Evolutionary conservation across 2,797 vertebrate species (phyloP).

Genomic region (Heteromormyrus szaboi): DNA sequence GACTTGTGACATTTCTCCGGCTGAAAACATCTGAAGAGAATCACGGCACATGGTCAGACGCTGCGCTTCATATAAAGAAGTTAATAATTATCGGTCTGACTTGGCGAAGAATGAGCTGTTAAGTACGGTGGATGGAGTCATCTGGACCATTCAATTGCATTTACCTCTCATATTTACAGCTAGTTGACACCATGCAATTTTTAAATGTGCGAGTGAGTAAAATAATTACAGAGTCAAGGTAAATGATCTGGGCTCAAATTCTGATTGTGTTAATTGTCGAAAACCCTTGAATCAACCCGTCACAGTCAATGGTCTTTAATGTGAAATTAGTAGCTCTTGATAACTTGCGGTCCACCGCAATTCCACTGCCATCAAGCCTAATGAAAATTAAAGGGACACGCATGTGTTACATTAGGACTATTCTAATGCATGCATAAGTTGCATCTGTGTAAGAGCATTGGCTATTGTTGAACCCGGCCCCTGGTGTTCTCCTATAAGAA

Average conservation of each 20-base stretch:
- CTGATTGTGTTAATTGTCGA: slow-evolving; percentile 99
- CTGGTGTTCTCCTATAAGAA: slow-evolving; percentile 47
- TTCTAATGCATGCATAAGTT: slow-evolving; percentile 50
- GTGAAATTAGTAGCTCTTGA: slow-evolving; percentile 99
- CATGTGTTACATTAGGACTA: slow-evolving; percentile 59
- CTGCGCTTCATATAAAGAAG: slow-evolving; percentile 1
- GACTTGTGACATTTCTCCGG: slow-evolving; percentile 28
- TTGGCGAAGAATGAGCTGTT: slow-evolving; percentile 19
- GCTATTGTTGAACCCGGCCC: slow-evolving; percentile 52
- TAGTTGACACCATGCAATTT: slow-evolving; percentile 63
- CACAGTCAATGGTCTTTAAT: slow-evolving; percentile 99
- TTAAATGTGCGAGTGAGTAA: slow-evolving; percentile 58
- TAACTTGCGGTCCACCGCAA: slow-evolving; percentile 97
- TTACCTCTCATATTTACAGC: slow-evolving; percentile 49
- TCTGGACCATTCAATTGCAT: slow-evolving; percentile 25
- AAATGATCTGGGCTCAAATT: slow-evolving; percentile 96
- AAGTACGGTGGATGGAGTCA: slow-evolving; percentile 18
- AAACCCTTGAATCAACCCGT: slow-evolving; percentile 95
- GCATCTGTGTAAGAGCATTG: slow-evolving; percentile 57
- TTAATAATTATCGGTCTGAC: slow-evolving; percentile 16
- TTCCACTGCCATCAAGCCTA: slow-evolving; percentile 77
- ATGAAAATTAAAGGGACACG: slow-evolving; percentile 66
- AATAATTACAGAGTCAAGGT: slow-evolving; percentile 97
- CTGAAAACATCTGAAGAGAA: slow-evolving; percentile 21
- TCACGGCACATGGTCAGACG: not conserved